Evolutionary conservation across 2,113 vertebrate genomes (phyloP).

Genomic region (Peromyscus leucopus): DNA sequence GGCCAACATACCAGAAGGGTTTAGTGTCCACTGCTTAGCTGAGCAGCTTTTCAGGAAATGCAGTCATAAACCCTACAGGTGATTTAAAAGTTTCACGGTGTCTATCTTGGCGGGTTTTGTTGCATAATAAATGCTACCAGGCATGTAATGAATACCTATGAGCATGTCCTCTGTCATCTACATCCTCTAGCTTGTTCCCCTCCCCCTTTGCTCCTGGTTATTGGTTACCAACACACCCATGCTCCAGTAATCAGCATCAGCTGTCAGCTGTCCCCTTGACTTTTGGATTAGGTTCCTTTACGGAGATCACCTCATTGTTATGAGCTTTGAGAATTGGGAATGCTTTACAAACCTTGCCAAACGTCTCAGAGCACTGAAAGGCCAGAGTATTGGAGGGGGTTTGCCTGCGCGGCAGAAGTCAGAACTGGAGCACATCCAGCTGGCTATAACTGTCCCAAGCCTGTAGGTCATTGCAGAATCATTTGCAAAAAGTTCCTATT

Average conservation of each 20-base stretch:
- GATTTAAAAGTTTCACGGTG: background rate
- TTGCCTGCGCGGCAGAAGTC: slow-evolving; percentile 14
- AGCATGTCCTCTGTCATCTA: slow-evolving; percentile 31
- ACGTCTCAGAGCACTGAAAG: slow-evolving; percentile 24
- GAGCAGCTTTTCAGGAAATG: slow-evolving; percentile 55
- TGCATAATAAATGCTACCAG: slow-evolving; percentile 45
- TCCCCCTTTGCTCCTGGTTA: background rate
- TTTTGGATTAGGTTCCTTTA: slow-evolving; percentile 43
- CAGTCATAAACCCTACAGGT: slow-evolving; percentile 42
- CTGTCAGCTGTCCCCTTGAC: slow-evolving; percentile 45
- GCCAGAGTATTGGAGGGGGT: background rate
- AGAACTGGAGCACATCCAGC: slow-evolving; percentile 56
- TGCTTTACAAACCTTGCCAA: slow-evolving; percentile 34
- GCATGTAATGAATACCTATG: slow-evolving; percentile 43
- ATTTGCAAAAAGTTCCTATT: slow-evolving; percentile 58
- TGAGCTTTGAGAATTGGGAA: background rate
- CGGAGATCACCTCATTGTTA: background rate
- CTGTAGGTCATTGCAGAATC: slow-evolving; percentile 57
- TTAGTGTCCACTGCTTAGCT: background rate
- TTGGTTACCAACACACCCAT: background rate
- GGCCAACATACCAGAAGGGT: background rate
- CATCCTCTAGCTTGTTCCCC: background rate
- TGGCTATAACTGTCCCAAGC: background rate
- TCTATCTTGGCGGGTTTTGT: slow-evolving; percentile 19
- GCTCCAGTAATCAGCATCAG: background rate